Evolutionary conservation across 2,113 vertebrate genomes (phyloP).

Genomic region (Dromiciops gliroides): DNA sequence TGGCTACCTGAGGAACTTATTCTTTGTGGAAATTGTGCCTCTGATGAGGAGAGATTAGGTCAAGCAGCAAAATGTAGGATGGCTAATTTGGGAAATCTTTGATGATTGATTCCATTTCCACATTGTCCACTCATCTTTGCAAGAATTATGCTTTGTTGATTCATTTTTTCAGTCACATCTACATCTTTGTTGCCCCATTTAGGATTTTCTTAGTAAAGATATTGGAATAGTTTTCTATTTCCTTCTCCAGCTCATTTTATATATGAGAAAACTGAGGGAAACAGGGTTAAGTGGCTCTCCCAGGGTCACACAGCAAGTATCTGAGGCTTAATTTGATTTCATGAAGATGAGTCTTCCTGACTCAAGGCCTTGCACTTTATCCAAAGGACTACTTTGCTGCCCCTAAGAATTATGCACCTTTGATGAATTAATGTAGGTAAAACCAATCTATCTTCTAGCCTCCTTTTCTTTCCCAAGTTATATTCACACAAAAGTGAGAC

Average conservation of each 20-base stretch:
- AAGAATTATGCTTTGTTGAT: neutral
- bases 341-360: neutral
- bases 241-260: neutral
- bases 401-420: neutral
- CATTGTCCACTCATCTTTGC: neutral
- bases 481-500: neutral
- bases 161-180: no score
- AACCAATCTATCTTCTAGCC: neutral
- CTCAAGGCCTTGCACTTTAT: neutral
- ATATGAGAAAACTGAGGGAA: neutral
- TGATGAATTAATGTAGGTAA: neutral
- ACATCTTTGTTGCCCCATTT: no score
- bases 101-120: neutral
- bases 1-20: neutral
- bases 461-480: neutral
- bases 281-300: neutral
- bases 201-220: no score
- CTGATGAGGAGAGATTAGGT: neutral
- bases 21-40: neutral
- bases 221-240: neutral
- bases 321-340: no score
- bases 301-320: no score
- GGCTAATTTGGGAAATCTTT: constrained; percentile 9
- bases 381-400: neutral
- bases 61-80: neutral